These are phyloP conservation scores for Syngnathus rostellatus DNA, from an alignment of 2,797 vertebrate species.

Conservation along the genomic window DNA sequence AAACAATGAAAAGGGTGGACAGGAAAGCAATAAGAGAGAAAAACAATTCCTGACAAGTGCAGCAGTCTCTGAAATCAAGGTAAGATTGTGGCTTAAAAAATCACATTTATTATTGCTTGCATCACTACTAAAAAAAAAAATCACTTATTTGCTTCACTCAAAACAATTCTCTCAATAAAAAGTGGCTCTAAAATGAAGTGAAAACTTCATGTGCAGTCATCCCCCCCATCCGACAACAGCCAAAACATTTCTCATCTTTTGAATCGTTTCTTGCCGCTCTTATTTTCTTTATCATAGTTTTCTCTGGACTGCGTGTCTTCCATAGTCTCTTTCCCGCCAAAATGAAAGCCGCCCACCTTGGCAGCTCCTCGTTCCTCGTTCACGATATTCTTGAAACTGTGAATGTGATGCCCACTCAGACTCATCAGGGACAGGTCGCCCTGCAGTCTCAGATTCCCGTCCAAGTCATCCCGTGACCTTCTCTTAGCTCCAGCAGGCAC, in stretches of 20 bases:
- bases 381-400: background rate
- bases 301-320: background rate
- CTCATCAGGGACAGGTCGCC: background rate
- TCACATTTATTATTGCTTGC: background rate
- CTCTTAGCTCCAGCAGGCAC: background rate
- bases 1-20: background rate
- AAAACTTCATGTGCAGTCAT: background rate
- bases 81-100: background rate
- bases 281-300: slow-evolving; percentile 7
- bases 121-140: background rate
- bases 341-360: background rate
- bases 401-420: background rate
- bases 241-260: slow-evolving; percentile 1
- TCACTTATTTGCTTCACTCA: too few relatives aligned
- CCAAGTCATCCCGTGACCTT: background rate
- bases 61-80: background rate
- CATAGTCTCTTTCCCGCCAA: background rate
- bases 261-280: slow-evolving; percentile 7
- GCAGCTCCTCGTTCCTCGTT: background rate
- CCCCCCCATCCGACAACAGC: background rate
- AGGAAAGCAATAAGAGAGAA: background rate
- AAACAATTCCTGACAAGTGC: background rate
- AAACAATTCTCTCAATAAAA: background rate
- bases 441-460: slow-evolving; percentile 3
- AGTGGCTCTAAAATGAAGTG: background rate